phyloP scores from a whole-genome alignment of 1,140 invertebrate species.

The Scaptomyza graminum region DNA sequence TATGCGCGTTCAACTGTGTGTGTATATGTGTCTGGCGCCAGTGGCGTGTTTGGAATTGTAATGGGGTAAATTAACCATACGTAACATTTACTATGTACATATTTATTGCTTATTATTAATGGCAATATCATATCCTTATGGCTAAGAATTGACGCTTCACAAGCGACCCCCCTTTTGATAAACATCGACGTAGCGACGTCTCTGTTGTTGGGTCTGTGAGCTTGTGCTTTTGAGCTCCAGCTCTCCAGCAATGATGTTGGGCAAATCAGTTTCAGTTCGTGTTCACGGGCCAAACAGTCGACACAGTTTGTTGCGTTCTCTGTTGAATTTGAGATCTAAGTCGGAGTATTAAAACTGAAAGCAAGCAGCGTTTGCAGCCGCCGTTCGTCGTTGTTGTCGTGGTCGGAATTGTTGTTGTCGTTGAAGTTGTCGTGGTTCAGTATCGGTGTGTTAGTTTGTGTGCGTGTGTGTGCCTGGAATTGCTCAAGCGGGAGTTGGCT shows the following conservation, averaged over 20 bases:
- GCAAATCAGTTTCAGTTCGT: constrained; percentile 55
- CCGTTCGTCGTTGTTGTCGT: constrained; percentile 30
- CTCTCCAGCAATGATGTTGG: constrained; percentile 42
- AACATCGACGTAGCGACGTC: constrained; percentile 11
- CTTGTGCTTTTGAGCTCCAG: constrained; percentile 50
- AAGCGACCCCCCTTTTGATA: background rate
- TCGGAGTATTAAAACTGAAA: constrained; percentile 20
- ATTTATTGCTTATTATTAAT: background rate
- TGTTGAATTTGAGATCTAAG: constrained; percentile 15
- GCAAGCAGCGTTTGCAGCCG: constrained; percentile 48
- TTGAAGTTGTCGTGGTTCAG: constrained; percentile 26
- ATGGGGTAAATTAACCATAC: background rate
- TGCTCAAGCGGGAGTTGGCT: constrained; percentile 51
- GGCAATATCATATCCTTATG: background rate
- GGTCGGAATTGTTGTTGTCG: constrained; percentile 40
- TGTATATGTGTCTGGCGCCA: constrained; percentile 22
- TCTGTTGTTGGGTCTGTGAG: constrained; percentile 11
- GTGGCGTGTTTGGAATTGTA: background rate
- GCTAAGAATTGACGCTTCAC: background rate
- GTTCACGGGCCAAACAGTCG: constrained; percentile 66
- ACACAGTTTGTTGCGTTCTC: constrained; percentile 42
- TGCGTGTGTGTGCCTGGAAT: constrained; percentile 40
- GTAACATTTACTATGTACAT: too few species aligned
- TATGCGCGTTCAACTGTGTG: constrained; percentile 12
- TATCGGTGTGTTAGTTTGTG: constrained; percentile 21